A percentile compares a stretch with the other conserved stretches of the same genome.
phyloP scores from a whole-genome alignment of 1,140 invertebrate genomes.

The Drosophila tsacasi region DNA sequence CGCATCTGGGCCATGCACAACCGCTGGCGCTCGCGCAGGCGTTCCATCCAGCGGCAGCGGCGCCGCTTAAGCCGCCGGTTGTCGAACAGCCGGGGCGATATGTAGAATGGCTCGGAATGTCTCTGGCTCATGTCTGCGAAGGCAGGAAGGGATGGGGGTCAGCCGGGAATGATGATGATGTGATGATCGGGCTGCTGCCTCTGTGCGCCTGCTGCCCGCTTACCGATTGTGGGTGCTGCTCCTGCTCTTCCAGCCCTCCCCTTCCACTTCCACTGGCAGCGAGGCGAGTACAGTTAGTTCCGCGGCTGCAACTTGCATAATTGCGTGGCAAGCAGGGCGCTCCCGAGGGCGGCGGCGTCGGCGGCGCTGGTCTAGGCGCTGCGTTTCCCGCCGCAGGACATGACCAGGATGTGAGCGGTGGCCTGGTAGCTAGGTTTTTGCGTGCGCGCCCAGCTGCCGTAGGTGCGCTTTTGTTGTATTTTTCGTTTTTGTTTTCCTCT shows the following conservation, averaged over 20 bases:
- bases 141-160: background rate
- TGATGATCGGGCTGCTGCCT: background rate
- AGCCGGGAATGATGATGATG: background rate
- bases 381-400: slow-evolving; percentile 15
- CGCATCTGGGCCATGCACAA: slow-evolving; percentile 43
- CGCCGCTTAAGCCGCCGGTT: slow-evolving; percentile 73
- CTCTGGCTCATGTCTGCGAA: slow-evolving; percentile 67
- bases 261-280: slow-evolving; percentile 40
- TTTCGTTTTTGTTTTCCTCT: slow-evolving; percentile 22
- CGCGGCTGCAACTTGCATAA: slow-evolving; percentile 76
- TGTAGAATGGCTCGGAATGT: slow-evolving; percentile 83
- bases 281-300: slow-evolving; percentile 50
- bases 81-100: slow-evolving; percentile 71
- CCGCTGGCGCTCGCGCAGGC: slow-evolving; percentile 56
- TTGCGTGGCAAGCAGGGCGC: slow-evolving; percentile 46
- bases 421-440: slow-evolving; percentile 13
- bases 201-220: background rate
- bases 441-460: slow-evolving; percentile 10
- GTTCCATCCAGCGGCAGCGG: slow-evolving; percentile 67
- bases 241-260: slow-evolving; percentile 9
- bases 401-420: slow-evolving; percentile 3
- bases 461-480: slow-evolving; percentile 17
- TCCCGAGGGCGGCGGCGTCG: slow-evolving; percentile 7
- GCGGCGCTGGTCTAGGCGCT: slow-evolving; percentile 9
- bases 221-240: slow-evolving; percentile 20